A percentile compares a stretch with the other conserved stretches of the same genome.
These are phyloP conservation scores for Tipula lateralis DNA, from an alignment of 2,888 invertebrate species.

Conservation along the genomic window DNA sequence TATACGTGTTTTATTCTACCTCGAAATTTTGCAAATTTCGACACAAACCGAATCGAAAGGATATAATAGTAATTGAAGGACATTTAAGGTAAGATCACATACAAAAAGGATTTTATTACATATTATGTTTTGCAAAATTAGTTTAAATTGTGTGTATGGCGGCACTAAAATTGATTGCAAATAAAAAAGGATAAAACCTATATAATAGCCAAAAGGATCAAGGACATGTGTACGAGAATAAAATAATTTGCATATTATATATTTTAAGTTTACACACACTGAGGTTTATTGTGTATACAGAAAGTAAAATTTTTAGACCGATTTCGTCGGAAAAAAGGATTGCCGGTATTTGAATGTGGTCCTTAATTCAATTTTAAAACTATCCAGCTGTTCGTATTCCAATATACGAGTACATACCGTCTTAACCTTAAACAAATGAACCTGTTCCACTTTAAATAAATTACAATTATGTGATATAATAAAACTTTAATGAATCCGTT, in stretches of 20 bases:
- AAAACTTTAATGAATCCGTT: background rate
- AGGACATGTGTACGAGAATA: background rate
- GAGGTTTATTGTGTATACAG: background rate
- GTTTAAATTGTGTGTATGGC: background rate
- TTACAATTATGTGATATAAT: slow-evolving; percentile 11
- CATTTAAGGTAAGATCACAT: background rate
- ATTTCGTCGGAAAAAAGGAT: background rate
- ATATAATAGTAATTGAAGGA: background rate
- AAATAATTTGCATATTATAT: background rate
- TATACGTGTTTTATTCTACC: background rate
- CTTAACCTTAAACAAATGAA: background rate
- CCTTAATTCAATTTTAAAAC: background rate
- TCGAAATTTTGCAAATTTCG: background rate
- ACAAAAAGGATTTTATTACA: background rate
- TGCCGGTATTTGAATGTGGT: background rate
- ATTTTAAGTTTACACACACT: background rate
- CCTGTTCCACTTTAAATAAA: slow-evolving; percentile 15
- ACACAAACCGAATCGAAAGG: background rate
- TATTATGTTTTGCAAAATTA: slow-evolving; percentile 2
- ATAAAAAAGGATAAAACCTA: slow-evolving; percentile 7
- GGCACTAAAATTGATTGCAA: slow-evolving; percentile 20
- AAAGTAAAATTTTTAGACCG: background rate
- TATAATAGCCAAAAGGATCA: background rate
- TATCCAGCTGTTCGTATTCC: background rate
- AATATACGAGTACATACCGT: background rate